These are phyloP conservation scores for Acrocephalus scirpaceus DNA, from an alignment of 2,797 vertebrate genomes.

Conservation along the genomic window DNA sequence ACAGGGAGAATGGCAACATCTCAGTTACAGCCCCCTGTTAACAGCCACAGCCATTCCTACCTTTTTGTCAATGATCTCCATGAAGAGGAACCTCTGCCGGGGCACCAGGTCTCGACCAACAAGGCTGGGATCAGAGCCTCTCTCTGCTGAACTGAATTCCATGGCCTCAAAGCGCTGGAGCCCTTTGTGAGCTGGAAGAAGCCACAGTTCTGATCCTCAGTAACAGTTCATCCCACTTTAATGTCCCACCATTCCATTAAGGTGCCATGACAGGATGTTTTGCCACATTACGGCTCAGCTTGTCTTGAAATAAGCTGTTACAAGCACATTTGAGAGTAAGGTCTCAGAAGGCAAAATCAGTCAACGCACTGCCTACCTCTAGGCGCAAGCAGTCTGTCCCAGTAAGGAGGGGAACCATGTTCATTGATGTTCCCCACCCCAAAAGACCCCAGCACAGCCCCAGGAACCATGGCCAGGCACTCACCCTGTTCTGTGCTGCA, in stretches of 20 bases:
- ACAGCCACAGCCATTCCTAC: conserved; percentile 67
- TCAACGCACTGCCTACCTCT: neutral
- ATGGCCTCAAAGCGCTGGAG: conserved; percentile 94
- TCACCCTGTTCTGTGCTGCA: conserved; percentile 92
- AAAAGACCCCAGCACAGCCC: neutral
- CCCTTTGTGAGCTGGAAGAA: conserved; percentile 88
- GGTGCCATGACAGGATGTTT: neutral
- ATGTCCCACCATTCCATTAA: neutral
- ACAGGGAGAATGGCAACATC: neutral
- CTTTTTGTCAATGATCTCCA: conserved; percentile 91
- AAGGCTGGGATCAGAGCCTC: conserved; percentile 72
- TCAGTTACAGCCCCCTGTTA: neutral
- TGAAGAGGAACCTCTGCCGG: conserved; percentile 90
- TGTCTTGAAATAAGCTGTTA: neutral
- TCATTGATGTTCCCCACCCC: neutral
- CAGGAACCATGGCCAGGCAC: neutral
- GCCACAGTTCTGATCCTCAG: neutral
- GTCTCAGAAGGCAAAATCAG: neutral
- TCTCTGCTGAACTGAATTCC: conserved; percentile 81
- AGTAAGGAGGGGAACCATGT: neutral
- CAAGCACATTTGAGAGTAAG: neutral
- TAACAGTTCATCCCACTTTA: neutral
- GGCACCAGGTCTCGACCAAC: conserved; percentile 79
- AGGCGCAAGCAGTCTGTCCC: neutral
- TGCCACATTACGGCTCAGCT: neutral